phyloP scores from a whole-genome alignment of 2,888 invertebrate genomes.

The Dastarcus helophoroides region DNA sequence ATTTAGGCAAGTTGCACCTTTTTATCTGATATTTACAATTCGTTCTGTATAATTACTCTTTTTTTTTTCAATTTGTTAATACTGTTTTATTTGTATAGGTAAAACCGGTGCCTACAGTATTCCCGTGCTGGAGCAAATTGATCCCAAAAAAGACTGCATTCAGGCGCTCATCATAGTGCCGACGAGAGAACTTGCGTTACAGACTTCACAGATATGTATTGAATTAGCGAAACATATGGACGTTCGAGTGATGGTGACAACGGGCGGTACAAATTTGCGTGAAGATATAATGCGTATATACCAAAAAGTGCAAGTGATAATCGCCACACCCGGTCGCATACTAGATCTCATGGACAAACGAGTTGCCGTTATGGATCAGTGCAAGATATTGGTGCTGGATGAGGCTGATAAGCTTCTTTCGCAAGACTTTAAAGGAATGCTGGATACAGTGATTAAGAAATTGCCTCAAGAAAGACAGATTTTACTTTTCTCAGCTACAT shows the following conservation, averaged over 20 bases:
- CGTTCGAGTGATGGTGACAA: slow-evolving; percentile 98
- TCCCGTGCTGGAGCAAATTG: slow-evolving; percentile 93
- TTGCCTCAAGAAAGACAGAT: slow-evolving; percentile 95
- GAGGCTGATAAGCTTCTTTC: slow-evolving; percentile 98
- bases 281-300: slow-evolving; percentile 99
- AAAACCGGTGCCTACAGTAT: slow-evolving; percentile 99
- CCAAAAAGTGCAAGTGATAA: slow-evolving; percentile 97
- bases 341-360: slow-evolving; percentile 99
- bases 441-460: slow-evolving; percentile 91
- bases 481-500: slow-evolving; percentile 96
- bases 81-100: slow-evolving; percentile 23
- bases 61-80: too few relatives aligned
- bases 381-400: slow-evolving; percentile 94
- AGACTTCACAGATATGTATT: slow-evolving; percentile 99
- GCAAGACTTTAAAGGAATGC: slow-evolving; percentile 96
- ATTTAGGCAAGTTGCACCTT: too few relatives aligned
- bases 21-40: too few relatives aligned
- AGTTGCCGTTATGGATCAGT: slow-evolving; percentile 78
- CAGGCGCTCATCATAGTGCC: slow-evolving; percentile 98
- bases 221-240: slow-evolving; percentile 96
- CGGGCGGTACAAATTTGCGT: slow-evolving; percentile 93
- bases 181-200: slow-evolving; percentile 94
- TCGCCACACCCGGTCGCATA: slow-evolving; percentile 98
- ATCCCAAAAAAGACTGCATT: slow-evolving; percentile 80
- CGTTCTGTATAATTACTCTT: too few relatives aligned